Evolutionary conservation across 1,140 invertebrate species (phyloP).

Genomic region (Stegodyphus mimosarum): DNA sequence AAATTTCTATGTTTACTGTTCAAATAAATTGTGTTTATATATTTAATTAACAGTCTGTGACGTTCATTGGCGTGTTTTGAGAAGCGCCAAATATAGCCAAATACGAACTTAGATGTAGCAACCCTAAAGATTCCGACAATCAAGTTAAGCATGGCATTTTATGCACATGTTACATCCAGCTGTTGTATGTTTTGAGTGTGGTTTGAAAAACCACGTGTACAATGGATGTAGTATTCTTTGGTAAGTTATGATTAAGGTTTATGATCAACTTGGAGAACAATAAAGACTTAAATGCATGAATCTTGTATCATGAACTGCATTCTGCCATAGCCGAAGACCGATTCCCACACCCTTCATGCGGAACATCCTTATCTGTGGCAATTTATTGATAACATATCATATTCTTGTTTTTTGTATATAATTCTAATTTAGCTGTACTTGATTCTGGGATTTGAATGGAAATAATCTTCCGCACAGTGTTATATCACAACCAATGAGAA

Average conservation of each 20-base stretch:
- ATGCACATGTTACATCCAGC: slow-evolving; percentile 38
- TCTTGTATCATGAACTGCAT: not conserved
- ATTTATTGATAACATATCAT: not conserved
- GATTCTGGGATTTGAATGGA: too few relatives aligned
- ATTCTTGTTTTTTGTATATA: not conserved
- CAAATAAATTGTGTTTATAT: too few relatives aligned
- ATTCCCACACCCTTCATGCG: not conserved
- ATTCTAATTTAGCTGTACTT: too few relatives aligned
- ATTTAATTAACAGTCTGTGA: too few relatives aligned
- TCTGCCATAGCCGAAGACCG: not conserved
- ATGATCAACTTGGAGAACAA: not conserved
- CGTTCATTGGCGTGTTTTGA: not conserved
- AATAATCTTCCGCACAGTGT: too few relatives aligned
- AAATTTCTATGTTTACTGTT: too few relatives aligned
- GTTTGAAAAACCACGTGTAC: slow-evolving; percentile 43
- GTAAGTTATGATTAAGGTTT: slow-evolving; percentile 30
- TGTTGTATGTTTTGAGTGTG: slow-evolving; percentile 22
- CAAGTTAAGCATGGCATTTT: slow-evolving; percentile 16
- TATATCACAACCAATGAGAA: too few relatives aligned
- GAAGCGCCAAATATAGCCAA: not conserved
- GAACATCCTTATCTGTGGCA: not conserved
- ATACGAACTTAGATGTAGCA: not conserved
- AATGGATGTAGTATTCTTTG: slow-evolving; percentile 54
- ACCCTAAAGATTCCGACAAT: slow-evolving; percentile 8
- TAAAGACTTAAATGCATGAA: not conserved